Base-by-base conservation (phyloP, 2,113 vertebrate species). In the Gobio gobio region DNA sequence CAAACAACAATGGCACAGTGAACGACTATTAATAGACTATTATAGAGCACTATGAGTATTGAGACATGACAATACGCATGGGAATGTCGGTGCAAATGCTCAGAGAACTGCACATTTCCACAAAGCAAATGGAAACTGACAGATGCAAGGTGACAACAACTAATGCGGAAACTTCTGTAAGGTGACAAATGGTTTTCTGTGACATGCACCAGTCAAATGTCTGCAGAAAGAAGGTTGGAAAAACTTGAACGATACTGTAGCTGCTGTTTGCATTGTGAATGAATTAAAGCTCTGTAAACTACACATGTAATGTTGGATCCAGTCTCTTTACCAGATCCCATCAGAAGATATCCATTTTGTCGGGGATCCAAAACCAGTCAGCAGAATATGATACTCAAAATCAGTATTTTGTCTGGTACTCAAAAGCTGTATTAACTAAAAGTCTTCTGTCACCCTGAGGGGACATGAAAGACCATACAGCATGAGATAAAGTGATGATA, bases 1-100 rank as follows among this genome's bases (percentile, higher is more conserved):
- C 54, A 24, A 63, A 45, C 78, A 63, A 79, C 40, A 64, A 45
- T 78, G 78, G 40, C 78, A 63, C 58, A 12, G 58, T 45, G n/a
- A 63, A 61, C 43, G 22, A 16, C 22, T 61, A 43, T 61, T 78
- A 43, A 61, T 61, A 61, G 36, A 20, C 24, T 7, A 29, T 40
- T 78, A 61, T 10, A 26, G 40, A 18, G 58, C 7, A 20, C 40
- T 47, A 40, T 18, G 78, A 79, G 78, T 14, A 59, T 43, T 43
- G 54, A 22, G 33, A 59, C 2, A 6, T 79, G 77, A 43, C 58
- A 61, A 47, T 36, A 63, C 36, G 3, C 58, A 63, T 20, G 58
- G 76, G 20, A 26, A 63, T 79, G 36, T 1, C 2, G 1, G 58
- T 63, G 36, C n/a, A 47, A 79, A 63, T n/a, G 29, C 49, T 70